These are phyloP conservation scores for Zalophus californianus DNA, from an alignment of 2,797 vertebrate species.

Conservation along the genomic window DNA sequence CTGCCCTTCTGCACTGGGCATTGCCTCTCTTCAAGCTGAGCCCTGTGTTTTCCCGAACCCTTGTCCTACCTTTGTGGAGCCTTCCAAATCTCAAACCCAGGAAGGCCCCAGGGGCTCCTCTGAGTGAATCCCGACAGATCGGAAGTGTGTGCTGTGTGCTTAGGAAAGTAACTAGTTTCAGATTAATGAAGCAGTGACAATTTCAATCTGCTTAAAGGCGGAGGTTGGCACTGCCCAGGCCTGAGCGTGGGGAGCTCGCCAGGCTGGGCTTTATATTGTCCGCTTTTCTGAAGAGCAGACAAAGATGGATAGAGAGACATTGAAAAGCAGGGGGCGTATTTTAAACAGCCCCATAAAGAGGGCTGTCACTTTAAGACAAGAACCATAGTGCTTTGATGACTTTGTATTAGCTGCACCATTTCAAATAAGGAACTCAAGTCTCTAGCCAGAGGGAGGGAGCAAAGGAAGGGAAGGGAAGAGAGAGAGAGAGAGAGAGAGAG, in stretches of 20 bases:
- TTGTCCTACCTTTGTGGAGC: conserved; percentile 28
- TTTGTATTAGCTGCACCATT: conserved; percentile 89
- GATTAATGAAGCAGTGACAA: conserved; percentile 91
- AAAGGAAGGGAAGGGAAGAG: not conserved
- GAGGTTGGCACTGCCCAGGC: conserved; percentile 90
- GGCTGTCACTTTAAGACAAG: conserved; percentile 92
- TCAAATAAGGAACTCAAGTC: conserved; percentile 87
- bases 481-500: not conserved
- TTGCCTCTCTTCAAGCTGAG: conserved; percentile 21
- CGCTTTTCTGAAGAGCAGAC: conserved; percentile 90
- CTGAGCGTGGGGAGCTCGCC: conserved; percentile 90
- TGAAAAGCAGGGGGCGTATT: conserved; percentile 91
- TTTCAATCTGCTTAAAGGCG: conserved; percentile 89
- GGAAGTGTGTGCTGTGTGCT: conserved; percentile 87
- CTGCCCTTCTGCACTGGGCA: not conserved
- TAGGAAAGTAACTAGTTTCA: conserved; percentile 87
- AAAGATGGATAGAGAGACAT: conserved; percentile 92
- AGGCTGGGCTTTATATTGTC: conserved; percentile 90
- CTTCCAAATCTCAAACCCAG: conserved; percentile 67
- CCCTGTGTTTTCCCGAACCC: conserved; percentile 21
- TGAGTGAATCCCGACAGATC: conserved; percentile 81
- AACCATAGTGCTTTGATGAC: conserved; percentile 91
- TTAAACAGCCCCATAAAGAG: conserved; percentile 89
- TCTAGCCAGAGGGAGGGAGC: conserved; percentile 67
- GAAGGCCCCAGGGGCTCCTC: conserved; percentile 73